Evolutionary conservation across 2,113 vertebrate species (phyloP).

Genomic region (Columba janthina): DNA sequence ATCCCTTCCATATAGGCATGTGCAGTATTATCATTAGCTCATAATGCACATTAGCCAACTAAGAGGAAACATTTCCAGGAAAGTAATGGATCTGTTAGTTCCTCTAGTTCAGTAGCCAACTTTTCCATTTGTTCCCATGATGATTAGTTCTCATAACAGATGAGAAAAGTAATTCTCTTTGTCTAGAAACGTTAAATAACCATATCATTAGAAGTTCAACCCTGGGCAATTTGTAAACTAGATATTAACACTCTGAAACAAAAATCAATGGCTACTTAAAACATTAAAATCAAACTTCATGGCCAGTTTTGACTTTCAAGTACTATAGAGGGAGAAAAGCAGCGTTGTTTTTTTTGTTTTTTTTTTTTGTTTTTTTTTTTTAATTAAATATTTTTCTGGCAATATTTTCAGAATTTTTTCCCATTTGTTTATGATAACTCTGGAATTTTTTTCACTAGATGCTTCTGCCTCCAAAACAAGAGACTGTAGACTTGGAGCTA

Average conservation of each 20-base stretch:
- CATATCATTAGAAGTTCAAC: not conserved
- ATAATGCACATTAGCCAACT: constrained; percentile 46
- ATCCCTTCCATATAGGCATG: constrained; percentile 23
- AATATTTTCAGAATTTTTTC: not conserved
- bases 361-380: not conserved
- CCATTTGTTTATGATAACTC: not conserved
- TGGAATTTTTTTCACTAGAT: not conserved
- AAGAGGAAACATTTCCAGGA: constrained; percentile 55
- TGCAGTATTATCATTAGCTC: constrained; percentile 32
- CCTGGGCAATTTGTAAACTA: constrained; percentile 16
- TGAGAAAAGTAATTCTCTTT: constrained; percentile 45
- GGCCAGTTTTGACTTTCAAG: not conserved
- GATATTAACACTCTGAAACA: not conserved
- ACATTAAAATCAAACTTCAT: not conserved
- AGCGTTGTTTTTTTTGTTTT: not conserved
- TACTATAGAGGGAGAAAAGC: not conserved
- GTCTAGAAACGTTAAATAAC: constrained; percentile 27
- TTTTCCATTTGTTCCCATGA: constrained; percentile 56
- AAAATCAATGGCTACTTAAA: not conserved
- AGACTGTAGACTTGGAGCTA: not conserved
- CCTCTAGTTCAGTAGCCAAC: constrained; percentile 45
- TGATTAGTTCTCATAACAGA: constrained; percentile 45
- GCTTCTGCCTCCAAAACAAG: not conserved
- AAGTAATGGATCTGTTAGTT: constrained; percentile 57
- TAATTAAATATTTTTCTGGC: not conserved